Conservation (phyloP, 2,113 vertebrate species). For the Elachura formosa region DNA sequence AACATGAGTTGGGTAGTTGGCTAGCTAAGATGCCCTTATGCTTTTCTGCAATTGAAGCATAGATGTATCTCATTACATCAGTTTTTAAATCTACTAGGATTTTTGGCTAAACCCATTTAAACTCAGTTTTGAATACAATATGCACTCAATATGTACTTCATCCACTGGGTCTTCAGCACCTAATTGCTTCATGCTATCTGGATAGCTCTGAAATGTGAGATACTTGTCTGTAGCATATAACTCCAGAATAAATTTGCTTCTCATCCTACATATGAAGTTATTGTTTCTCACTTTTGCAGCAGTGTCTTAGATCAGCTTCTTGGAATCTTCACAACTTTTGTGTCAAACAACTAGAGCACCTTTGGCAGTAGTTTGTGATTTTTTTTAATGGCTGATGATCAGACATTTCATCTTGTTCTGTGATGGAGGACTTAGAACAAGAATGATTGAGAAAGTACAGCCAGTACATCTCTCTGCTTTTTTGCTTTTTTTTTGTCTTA, state of each 20-base stretch:
- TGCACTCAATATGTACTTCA: neutral
- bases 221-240: neutral
- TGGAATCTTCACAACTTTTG: neutral
- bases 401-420: neutral
- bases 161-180: neutral
- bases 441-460: neutral
- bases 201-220: neutral
- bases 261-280: neutral
- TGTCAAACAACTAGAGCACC: neutral
- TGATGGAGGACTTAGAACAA: neutral
- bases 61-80: neutral
- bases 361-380: neutral
- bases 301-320: neutral
- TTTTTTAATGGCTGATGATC: neutral
- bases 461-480: rapidly evolving
- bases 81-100: neutral
- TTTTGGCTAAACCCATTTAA: constrained; percentile 10
- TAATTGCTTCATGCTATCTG: neutral
- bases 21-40: neutral
- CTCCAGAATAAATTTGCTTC: neutral
- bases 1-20: neutral
- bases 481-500: neutral
- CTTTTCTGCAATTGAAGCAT: neutral
- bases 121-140: neutral
- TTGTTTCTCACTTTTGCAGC: neutral